Evolutionary conservation across 2,113 vertebrate genomes (phyloP), one percentile per base, ranked within the genome.

Genomic region (Sakesphorus luctuosus): DNA sequence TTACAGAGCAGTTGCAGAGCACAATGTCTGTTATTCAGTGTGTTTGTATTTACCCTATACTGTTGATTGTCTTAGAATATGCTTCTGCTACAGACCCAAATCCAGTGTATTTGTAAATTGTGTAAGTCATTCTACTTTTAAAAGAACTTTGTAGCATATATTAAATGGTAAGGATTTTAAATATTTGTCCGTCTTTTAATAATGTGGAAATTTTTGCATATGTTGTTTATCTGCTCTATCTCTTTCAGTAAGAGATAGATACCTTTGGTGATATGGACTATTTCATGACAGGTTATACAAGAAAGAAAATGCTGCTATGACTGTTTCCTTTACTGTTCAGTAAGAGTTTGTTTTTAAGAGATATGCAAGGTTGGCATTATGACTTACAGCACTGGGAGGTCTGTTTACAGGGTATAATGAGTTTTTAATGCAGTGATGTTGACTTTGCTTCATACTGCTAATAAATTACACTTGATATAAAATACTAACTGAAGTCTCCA

Each of bases 391-490:
- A 96, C 68, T 91, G 93, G 79, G 84, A 94, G 74, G 90, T 97
- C 89, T 96, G 91, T 94, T 97, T 95, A 96, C 74, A 94, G 80
- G 61, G 79, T 96, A 90, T 94, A 94, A 96, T 87, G 92, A 97
- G 89, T 97, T 98, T 98, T 97, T 97, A 97, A 97, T 95, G 95
- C 96, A 97, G 93, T 96, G 75, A 97, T 98, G 97, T 97, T 98
- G 96, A 97, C 96, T 98, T 98, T 96, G 96, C 97, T 98, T 98
- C 96, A 93, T 98, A 98, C 94, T 98, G 97, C 96, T 97, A 99
- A 98, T 99, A 99, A 99, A 99, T 84, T 85, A 96, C 95, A 95
- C 97, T 98, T 97, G 97, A 91, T 98, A 98, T 56, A 94, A 97
- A 97, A 92, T 40, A 94, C 47, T 85, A 91, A 91, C 77, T 91